Evolutionary conservation across 2,888 invertebrate species (phyloP).

Genomic region (Endotricha flammealis): DNA sequence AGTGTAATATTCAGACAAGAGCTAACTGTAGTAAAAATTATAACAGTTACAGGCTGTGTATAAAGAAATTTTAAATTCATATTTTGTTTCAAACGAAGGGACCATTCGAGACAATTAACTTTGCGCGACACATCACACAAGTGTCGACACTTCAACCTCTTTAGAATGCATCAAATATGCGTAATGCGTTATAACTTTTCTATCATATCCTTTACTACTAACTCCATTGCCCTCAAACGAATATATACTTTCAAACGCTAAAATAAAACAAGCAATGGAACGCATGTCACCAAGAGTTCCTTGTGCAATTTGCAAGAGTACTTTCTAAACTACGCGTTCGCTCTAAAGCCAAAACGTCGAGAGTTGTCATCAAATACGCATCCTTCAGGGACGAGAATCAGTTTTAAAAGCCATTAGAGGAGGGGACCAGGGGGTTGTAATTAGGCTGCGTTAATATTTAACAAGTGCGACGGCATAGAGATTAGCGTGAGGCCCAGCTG

Average conservation of each 20-base stretch:
- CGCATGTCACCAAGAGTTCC: slow-evolving; percentile 12
- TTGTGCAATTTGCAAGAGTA: slow-evolving; percentile 20
- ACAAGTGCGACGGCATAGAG: slow-evolving; percentile 69
- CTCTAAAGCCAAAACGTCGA: slow-evolving; percentile 45
- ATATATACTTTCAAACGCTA: neutral
- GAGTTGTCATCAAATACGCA: slow-evolving; percentile 78
- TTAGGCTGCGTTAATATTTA: slow-evolving; percentile 78
- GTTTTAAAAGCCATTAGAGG: slow-evolving; percentile 78
- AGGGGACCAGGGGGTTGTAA: slow-evolving; percentile 56
- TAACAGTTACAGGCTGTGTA: too few relatives aligned
- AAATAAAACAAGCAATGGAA: slow-evolving; percentile 15
- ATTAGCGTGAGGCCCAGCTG: slow-evolving; percentile 69
- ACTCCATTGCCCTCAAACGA: neutral
- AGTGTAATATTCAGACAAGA: too few relatives aligned
- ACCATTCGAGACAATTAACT: too few relatives aligned
- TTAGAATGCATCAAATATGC: slow-evolving; percentile 27
- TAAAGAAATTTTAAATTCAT: too few relatives aligned
- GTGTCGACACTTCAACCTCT: slow-evolving; percentile 11
- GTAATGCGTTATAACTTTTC: slow-evolving; percentile 24
- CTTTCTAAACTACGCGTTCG: slow-evolving; percentile 28
- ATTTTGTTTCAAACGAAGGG: too few relatives aligned
- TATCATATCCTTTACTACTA: neutral
- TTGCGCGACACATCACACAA: neutral
- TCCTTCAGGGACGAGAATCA: slow-evolving; percentile 72
- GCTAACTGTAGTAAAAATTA: too few relatives aligned